Conservation (phyloP, 2,888 invertebrate species). For the Pseudanteris insignis region DNA sequence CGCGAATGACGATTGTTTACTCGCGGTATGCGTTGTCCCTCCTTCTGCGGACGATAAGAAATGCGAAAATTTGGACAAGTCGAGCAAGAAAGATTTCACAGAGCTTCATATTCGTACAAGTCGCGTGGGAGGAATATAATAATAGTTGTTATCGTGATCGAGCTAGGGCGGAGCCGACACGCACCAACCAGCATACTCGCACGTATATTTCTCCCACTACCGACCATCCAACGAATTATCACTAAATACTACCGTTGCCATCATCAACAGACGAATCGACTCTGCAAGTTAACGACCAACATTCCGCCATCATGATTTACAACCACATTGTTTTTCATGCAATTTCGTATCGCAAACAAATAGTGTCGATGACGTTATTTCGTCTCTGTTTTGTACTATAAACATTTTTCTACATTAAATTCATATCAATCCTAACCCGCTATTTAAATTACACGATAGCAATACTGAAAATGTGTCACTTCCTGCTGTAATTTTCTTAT, state of each 20-base stretch:
- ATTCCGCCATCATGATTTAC: constrained; percentile 59
- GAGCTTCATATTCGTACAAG: constrained; percentile 32
- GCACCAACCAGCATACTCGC: constrained; percentile 59
- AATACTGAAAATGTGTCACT: too few species aligned
- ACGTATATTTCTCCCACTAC: constrained; percentile 55
- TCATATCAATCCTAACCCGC: too few species aligned
- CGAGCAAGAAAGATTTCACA: constrained; percentile 9
- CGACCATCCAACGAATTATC: constrained; percentile 53
- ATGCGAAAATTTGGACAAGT: constrained; percentile 15
- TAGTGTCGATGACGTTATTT: too few species aligned
- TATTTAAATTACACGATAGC: too few species aligned
- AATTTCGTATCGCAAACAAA: constrained; percentile 10
- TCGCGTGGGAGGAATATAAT: constrained; percentile 61
- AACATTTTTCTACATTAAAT: too few species aligned
- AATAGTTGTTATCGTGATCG: constrained; percentile 58
- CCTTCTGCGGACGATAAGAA: constrained; percentile 12
- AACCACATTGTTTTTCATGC: constrained; percentile 42
- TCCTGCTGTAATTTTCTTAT: too few species aligned
- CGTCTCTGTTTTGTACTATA: too few species aligned
- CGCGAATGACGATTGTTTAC: constrained; percentile 6
- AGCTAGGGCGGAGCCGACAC: constrained; percentile 58
- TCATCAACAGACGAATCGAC: constrained; percentile 47
- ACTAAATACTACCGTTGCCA: constrained; percentile 53
- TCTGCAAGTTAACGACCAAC: constrained; percentile 45
- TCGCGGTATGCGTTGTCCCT: constrained; percentile 7